Percentiles rank a stretch among this genome's conserved stretches.
Conservation (phyloP, 1,140 invertebrate genomes). For the Penaeus vannamei region DNA sequence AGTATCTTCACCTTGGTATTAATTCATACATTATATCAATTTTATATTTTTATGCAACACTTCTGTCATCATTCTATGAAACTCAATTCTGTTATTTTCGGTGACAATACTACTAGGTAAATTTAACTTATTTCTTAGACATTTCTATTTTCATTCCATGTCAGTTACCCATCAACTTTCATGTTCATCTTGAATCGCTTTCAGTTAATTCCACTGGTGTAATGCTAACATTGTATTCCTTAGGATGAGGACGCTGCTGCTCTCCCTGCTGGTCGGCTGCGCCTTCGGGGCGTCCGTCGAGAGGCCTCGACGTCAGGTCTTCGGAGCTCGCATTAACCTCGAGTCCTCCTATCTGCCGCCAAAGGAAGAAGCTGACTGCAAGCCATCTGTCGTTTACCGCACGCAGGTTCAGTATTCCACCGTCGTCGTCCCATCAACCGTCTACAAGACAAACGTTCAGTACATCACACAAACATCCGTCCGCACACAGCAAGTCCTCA, state of each 20-base stretch:
- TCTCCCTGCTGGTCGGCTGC: constrained; percentile 45
- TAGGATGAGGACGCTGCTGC: constrained; percentile 44
- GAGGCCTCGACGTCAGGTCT: constrained; percentile 40
- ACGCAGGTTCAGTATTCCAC: constrained; percentile 46
- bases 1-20: constrained; percentile 21
- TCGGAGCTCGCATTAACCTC: constrained; percentile 39
- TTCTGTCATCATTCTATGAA: background rate
- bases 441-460: constrained; percentile 45
- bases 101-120: too few relatives aligned
- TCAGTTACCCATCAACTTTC: too few relatives aligned
- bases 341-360: constrained; percentile 57
- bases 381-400: constrained; percentile 24
- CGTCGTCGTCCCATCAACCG: constrained; percentile 43
- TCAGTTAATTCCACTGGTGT: too few relatives aligned
- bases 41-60: background rate
- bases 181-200: too few relatives aligned
- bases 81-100: too few relatives aligned
- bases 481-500: constrained; percentile 47
- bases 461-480: constrained; percentile 38
- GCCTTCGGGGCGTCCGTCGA: constrained; percentile 39
- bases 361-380: constrained; percentile 37
- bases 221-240: background rate
- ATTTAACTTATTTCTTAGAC: too few relatives aligned
- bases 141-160: too few relatives aligned
- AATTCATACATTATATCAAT: too few relatives aligned